These are phyloP conservation scores for Synanthedon andrenaeformis DNA, from an alignment of 2,888 invertebrate species.

Conservation along the genomic window DNA sequence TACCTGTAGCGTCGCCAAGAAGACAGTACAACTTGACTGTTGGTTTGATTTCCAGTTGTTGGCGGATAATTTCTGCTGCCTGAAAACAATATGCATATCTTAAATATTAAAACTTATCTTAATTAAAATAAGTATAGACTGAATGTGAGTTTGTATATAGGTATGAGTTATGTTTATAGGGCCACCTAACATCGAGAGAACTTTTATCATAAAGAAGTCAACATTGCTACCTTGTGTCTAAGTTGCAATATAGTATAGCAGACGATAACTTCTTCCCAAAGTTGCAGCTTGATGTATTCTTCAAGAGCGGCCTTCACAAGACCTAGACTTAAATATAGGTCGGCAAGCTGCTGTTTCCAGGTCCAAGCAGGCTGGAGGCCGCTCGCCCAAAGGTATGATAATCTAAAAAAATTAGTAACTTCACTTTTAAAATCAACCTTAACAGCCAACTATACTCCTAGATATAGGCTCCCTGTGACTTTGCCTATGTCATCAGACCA, in stretches of 20 bases:
- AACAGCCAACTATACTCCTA: too few species aligned
- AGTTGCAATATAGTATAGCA: constrained; percentile 90
- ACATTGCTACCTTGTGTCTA: constrained; percentile 76
- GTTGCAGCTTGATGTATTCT: constrained; percentile 77
- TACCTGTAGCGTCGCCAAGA: constrained; percentile 85
- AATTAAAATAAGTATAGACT: constrained; percentile 1
- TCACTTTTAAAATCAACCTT: not conserved
- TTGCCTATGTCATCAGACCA: too few species aligned
- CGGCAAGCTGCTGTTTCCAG: constrained; percentile 81
- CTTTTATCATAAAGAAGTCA: too few species aligned
- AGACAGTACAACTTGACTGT: constrained; percentile 90
- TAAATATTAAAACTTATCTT: not conserved
- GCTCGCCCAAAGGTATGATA: constrained; percentile 78
- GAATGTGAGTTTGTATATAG: too few species aligned
- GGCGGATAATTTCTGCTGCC: constrained; percentile 89
- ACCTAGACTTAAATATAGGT: constrained; percentile 83
- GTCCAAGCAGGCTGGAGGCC: constrained; percentile 81
- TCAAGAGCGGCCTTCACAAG: constrained; percentile 87
- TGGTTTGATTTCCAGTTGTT: constrained; percentile 82
- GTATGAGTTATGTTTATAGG: too few species aligned
- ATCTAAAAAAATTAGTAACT: constrained; percentile 22
- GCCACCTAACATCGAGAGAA: too few species aligned
- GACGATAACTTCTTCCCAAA: constrained; percentile 93
- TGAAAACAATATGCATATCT: constrained; percentile 23
- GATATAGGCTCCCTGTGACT: not conserved